Conservation (phyloP, 2,888 invertebrate genomes). For the Ophonus ardosiacus region DNA sequence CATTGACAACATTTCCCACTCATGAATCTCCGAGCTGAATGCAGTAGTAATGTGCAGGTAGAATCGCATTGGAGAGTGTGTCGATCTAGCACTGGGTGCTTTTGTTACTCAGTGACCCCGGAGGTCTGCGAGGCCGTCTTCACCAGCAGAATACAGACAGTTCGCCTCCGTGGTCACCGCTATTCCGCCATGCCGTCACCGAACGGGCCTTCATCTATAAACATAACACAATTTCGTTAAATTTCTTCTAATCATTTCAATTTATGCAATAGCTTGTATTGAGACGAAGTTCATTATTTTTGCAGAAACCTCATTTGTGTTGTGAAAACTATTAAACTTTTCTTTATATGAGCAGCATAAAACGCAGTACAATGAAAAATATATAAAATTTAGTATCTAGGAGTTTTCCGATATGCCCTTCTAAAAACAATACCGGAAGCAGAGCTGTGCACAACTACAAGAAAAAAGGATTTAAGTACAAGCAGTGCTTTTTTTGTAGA, state of each 20-base stretch:
- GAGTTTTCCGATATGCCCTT: too few relatives aligned
- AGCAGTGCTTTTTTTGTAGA: too few relatives aligned
- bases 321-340: not conserved
- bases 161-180: conserved; percentile 84
- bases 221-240: not conserved
- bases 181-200: conserved; percentile 86
- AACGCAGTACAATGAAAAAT: too few relatives aligned
- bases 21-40: conserved; percentile 31
- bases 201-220: conserved; percentile 87
- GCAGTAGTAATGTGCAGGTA: conserved; percentile 50
- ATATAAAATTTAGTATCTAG: not conserved
- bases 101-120: conserved; percentile 16
- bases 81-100: conserved; percentile 29
- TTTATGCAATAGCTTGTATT: too few relatives aligned
- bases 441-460: too few relatives aligned
- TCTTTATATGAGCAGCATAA: not conserved
- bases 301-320: conserved; percentile 10
- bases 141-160: conserved; percentile 90
- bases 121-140: conserved; percentile 69
- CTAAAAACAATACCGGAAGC: too few relatives aligned
- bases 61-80: conserved; percentile 26
- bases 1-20: conserved; percentile 45
- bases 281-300: too few relatives aligned
- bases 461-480: too few relatives aligned
- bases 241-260: not conserved